Conservation (phyloP, 2,888 invertebrate species). For the Cryptosula pallasiana region DNA sequence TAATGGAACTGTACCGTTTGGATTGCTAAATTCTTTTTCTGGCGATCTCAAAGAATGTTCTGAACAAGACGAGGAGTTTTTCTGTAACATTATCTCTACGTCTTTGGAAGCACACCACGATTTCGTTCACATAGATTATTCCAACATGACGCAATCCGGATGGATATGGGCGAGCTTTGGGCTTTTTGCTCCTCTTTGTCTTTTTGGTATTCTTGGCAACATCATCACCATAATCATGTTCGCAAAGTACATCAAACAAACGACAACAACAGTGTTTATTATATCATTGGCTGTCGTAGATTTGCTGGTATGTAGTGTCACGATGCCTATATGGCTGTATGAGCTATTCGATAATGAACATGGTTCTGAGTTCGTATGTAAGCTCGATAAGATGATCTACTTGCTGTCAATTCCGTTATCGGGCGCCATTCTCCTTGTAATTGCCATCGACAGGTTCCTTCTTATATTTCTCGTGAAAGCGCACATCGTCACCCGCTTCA, state of each 20-base stretch:
- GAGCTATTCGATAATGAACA: constrained; percentile 33
- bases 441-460: constrained; percentile 41
- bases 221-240: constrained; percentile 16
- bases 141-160: not conserved
- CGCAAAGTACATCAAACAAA: constrained; percentile 17
- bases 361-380: constrained; percentile 34
- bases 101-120: not conserved
- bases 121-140: no score
- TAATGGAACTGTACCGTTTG: no score
- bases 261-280: constrained; percentile 34
- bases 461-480: constrained; percentile 34
- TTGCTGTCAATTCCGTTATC: constrained; percentile 35
- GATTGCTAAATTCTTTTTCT: no score
- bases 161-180: constrained; percentile 15
- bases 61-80: not conserved
- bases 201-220: constrained; percentile 22
- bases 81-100: not conserved
- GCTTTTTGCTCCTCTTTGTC: not conserved
- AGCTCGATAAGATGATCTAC: constrained; percentile 34
- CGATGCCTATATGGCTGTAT: constrained; percentile 34
- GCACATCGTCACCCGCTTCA: constrained; percentile 27
- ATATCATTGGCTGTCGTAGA: constrained; percentile 37
- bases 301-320: constrained; percentile 35
- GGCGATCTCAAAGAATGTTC: not conserved
- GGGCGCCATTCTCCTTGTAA: constrained; percentile 36